Evolutionary conservation across 1,140 invertebrate species (phyloP), one percentile per base, ranked within the genome.

Genomic region (Trinorchestia longiramus): DNA sequence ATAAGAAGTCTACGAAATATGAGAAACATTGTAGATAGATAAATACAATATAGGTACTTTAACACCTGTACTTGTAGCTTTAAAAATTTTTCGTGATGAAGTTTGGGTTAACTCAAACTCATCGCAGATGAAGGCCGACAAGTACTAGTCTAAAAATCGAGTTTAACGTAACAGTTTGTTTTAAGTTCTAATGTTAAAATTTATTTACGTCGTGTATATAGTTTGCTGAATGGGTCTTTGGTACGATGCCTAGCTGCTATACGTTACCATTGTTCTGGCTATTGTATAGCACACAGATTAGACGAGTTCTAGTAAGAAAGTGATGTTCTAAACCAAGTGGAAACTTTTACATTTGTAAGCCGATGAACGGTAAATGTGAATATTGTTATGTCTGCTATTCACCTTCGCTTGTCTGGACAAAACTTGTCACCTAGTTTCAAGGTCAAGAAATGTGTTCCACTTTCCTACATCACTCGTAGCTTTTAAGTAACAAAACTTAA

Each of bases 171-270:
- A 77, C 62, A 77, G 28, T 15, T 77, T 77, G 15, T 77, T 77
- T 77, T 77, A 77, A 77, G 28, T 77, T 77, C 62, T 77, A 77
- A 77, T 77, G 62, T 77, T 77, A 77, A 77, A 77, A 77, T 77
- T 77, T 77, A 77, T 23, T 77, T 23, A 77, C 36, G 62, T 77
- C 62, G 1, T 11, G 62, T 3, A 77, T 36, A 36, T 23, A 23
- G 3, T 23, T 77, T 1, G 36, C 28, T 77, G 62, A 15, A 77
- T 1, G 62, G 15, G 15, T 77, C 62, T 77, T 77, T 77, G 62
- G 62, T 77, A 3, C 62, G 1, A 77, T 19, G 62, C 62, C 28
- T 77, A 11, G 62, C 28, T 77, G 62, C 1, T 3, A 36, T 36
- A 3, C 28, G 1, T 77, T 19, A 77, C 28, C 1, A 23, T 77